A percentile compares a stretch with the other conserved stretches of the same genome.
phyloP scores from a whole-genome alignment of 1,140 invertebrate genomes.

The Asobara japonica region DNA sequence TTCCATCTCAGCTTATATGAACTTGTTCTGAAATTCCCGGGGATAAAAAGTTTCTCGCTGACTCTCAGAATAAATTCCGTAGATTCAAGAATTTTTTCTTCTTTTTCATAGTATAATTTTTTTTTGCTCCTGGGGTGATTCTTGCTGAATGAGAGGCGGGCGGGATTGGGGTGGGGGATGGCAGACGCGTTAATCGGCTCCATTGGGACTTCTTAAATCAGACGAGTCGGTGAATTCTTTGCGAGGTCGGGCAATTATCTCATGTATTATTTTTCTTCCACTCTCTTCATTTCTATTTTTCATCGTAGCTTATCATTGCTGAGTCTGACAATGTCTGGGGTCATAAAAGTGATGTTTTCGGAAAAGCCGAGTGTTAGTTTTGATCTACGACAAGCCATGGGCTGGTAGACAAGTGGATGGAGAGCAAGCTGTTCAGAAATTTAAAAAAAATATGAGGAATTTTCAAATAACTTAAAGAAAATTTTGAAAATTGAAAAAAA shows the following conservation, averaged over 20 bases:
- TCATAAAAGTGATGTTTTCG: neutral
- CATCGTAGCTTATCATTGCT: neutral
- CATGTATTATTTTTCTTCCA: neutral
- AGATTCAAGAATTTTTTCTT: neutral
- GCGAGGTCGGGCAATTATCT: neutral
- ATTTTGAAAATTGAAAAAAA: too few species aligned
- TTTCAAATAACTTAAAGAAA: too few species aligned
- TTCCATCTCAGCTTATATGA: conserved; percentile 23
- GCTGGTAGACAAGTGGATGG: too few species aligned
- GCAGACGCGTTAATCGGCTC: conserved; percentile 11
- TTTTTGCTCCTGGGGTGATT: neutral
- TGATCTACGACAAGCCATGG: too few species aligned
- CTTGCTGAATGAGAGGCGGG: neutral
- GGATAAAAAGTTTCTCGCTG: conserved; percentile 24
- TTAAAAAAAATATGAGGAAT: too few species aligned
- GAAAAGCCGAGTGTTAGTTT: neutral
- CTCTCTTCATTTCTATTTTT: neutral
- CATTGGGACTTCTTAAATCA: neutral
- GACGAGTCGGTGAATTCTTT: neutral
- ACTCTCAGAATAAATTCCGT: conserved; percentile 22
- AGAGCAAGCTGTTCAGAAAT: too few species aligned
- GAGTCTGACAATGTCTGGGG: neutral
- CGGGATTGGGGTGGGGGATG: neutral
- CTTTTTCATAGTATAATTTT: neutral
- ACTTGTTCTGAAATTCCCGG: conserved; percentile 9